Percentiles rank a stretch among this genome's conserved stretches.
phyloP scores from a whole-genome alignment of 2,888 invertebrate species.

The Choristoneura rosaceana region DNA sequence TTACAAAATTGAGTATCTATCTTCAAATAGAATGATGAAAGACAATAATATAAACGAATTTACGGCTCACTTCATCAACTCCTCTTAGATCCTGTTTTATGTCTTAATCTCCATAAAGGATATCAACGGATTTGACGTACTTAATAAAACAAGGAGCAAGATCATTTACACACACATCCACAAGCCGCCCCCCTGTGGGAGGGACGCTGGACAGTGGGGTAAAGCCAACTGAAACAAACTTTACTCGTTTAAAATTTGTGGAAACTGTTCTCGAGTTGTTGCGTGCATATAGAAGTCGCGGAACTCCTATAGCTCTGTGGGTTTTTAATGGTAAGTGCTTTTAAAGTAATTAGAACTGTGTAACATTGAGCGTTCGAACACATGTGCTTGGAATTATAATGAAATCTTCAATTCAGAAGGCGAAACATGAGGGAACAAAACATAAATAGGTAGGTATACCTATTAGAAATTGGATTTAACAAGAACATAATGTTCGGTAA shows the following conservation, averaged over 20 bases:
- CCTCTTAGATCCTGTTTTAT: slow-evolving; percentile 20
- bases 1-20: not conserved
- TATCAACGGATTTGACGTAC: slow-evolving; percentile 50
- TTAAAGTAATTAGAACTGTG: slow-evolving; percentile 20
- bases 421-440: not conserved
- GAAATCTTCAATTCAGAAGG: not conserved
- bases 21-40: slow-evolving; percentile 1
- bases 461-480: not conserved
- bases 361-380: not conserved
- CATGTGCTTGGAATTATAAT: not conserved
- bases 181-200: slow-evolving; percentile 41
- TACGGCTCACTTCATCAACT: slow-evolving; percentile 3
- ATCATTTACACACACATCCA: slow-evolving; percentile 50
- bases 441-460: not conserved
- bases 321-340: slow-evolving; percentile 57
- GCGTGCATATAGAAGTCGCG: slow-evolving; percentile 69
- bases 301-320: slow-evolving; percentile 66
- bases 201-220: slow-evolving; percentile 71
- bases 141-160: slow-evolving; percentile 61
- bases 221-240: slow-evolving; percentile 79
- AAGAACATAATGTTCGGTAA: too few species aligned
- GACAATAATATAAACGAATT: not conserved
- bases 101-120: slow-evolving; percentile 41
- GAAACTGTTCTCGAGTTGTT: slow-evolving; percentile 69
- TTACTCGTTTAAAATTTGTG: slow-evolving; percentile 85